Conservation (phyloP, 2,113 vertebrate species). For the Equus quagga region DNA sequence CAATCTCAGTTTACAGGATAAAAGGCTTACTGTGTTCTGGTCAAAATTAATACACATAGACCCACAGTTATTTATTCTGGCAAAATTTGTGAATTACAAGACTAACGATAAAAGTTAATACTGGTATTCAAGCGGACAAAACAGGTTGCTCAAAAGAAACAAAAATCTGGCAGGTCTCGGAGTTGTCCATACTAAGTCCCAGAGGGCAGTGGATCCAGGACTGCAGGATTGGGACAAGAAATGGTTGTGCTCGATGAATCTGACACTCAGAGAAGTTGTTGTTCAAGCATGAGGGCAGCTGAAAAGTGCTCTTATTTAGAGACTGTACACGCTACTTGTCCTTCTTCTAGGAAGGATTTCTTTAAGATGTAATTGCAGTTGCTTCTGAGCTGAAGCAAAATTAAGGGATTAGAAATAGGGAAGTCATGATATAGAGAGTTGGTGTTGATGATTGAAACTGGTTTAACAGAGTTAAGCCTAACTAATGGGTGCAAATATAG, state of each 20-base stretch:
- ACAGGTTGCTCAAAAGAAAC: background rate
- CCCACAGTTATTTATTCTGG: conserved; percentile 17
- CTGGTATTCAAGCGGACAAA: background rate
- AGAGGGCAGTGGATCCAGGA: background rate
- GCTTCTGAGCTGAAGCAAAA: background rate
- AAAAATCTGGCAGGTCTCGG: background rate
- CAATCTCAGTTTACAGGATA: background rate
- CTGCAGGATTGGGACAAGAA: background rate
- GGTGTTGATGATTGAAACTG: background rate
- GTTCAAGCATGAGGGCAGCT: background rate
- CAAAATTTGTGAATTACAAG: conserved; percentile 28
- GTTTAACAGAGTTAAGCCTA: background rate
- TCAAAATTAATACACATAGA: conserved; percentile 6
- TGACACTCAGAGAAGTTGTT: background rate
- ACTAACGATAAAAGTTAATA: background rate
- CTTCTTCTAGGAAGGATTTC: background rate
- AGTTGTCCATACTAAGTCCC: background rate
- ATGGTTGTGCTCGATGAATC: background rate
- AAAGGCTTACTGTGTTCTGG: conserved; percentile 27
- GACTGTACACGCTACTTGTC: background rate
- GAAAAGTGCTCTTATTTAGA: background rate
- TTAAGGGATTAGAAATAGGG: background rate
- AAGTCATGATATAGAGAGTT: background rate
- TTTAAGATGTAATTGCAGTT: background rate
- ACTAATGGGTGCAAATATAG: background rate